Percentiles rank a stretch among this genome's conserved stretches.
phyloP scores from a whole-genome alignment of 2,797 vertebrate species.

The Pterois miles region DNA sequence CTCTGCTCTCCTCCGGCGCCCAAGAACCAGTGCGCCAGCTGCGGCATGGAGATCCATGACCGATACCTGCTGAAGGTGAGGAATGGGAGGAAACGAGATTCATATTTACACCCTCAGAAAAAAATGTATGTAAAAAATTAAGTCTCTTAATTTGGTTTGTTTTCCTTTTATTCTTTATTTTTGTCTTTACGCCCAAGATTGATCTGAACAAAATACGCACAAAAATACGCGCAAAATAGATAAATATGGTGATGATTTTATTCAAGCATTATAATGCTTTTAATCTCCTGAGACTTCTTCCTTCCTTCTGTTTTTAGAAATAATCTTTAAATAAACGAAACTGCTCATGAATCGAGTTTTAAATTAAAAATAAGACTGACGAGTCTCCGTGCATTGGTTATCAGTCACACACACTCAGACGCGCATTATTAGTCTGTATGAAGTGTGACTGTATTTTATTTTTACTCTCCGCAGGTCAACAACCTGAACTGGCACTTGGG shows the following conservation, averaged over 20 bases:
- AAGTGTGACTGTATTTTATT: not conserved
- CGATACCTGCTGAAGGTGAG: conserved; percentile 93
- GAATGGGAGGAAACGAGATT: no score
- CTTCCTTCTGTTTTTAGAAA: not conserved
- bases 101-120: not conserved
- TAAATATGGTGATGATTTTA: not conserved
- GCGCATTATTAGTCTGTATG: not conserved
- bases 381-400: not conserved
- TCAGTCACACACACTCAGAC: not conserved
- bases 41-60: conserved; percentile 93
- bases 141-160: not conserved
- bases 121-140: no score
- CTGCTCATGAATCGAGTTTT: not conserved
- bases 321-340: not conserved
- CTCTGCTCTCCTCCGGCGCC: conserved; percentile 90
- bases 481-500: conserved; percentile 97
- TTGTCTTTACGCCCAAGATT: not conserved
- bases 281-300: not conserved
- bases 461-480: conserved; percentile 87
- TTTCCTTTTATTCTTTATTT: not conserved
- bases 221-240: not conserved
- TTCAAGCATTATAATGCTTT: no score
- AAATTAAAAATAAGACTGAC: not conserved
- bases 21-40: conserved; percentile 95
- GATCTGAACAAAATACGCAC: not conserved